Base-by-base conservation (phyloP, 2,113 vertebrate genomes). In the Gallinago undulata region DNA sequence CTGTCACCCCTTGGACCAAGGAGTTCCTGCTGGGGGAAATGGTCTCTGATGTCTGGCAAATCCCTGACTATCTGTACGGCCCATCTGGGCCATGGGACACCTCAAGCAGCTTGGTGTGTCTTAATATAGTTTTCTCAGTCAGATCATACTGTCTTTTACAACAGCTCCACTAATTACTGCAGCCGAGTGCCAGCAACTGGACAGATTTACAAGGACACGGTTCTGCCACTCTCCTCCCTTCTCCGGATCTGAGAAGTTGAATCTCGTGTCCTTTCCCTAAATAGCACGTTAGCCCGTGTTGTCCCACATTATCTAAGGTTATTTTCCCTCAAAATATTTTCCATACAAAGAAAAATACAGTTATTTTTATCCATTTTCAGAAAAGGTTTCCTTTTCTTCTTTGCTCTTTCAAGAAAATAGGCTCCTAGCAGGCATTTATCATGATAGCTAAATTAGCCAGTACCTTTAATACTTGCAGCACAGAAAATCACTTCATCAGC, bases 401-500 rank as follows among this genome's bases (percentile, higher is more conserved):
- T 77, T 90, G 63, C 74, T 84, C 67, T 93, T 93, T 86, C 74
- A 87, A 76, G 87, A 94, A 89, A 96, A 95, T 60, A 72, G 74
- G 60, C 66, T 97, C 66, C 91, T 73, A 95, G 66, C 35, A 93
- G 79, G 66, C 80, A 87, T 96, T 97, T 94, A 90, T 94, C 95
- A 74, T 92, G 94, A 96, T 94, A 92, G 91, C 94, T 96, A 96
- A 94, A 96, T 96, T 94, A 96, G 80, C 90, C 53, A 17, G 62
- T 70, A 86, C 53, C 92, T 84, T 80, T 93, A 95, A 84, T 80
- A 84, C 66, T 78, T 43, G 63, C 45, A 92, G 93, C 80, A 91
- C 69, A 88, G 89, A 91, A 96, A 96, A 96, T 70, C 77, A 89
- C 86, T 96, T 96, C 77, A 96, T 96, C 94, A 95, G 91, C 84